Conservation (phyloP, 2,888 invertebrate genomes). For the Octonoba sinensis region DNA sequence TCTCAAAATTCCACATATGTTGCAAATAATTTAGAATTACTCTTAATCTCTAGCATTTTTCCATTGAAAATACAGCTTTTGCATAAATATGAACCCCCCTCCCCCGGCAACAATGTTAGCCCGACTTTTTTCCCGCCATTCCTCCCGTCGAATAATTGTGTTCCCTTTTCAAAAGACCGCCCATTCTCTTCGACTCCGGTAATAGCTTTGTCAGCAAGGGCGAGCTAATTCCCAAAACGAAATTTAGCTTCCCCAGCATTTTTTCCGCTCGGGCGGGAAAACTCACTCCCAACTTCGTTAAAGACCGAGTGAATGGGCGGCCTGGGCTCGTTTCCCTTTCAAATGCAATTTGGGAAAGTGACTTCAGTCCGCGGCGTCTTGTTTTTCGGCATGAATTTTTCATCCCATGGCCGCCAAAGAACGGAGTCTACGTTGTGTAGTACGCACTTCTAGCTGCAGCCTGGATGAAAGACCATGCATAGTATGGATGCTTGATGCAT, state of each 20-base stretch:
- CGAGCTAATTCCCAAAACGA: constrained; percentile 19
- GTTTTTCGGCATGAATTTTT: constrained; percentile 2
- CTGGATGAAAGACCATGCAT: too few species aligned
- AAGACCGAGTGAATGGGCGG: neutral
- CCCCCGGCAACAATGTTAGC: neutral
- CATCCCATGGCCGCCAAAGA: neutral
- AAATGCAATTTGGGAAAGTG: constrained; percentile 11
- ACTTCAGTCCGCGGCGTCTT: neutral
- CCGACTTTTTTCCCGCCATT: constrained; percentile 14
- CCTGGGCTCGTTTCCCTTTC: neutral
- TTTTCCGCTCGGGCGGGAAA: constrained; percentile 18
- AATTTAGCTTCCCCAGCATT: constrained; percentile 32
- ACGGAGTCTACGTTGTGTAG: too few species aligned
- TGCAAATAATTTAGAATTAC: too few species aligned
- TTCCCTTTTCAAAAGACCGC: too few species aligned
- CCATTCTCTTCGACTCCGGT: too few species aligned
- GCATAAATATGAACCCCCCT: too few species aligned
- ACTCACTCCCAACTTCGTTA: constrained; percentile 1
- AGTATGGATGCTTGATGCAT: too few species aligned
- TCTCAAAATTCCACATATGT: too few species aligned
- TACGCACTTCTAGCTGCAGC: too few species aligned
- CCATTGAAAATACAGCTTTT: too few species aligned
- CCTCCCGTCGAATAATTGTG: constrained; percentile 1
- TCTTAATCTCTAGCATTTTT: too few species aligned
- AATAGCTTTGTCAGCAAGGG: constrained; percentile 34